Percentiles rank a stretch among this genome's conserved stretches.
phyloP scores from a whole-genome alignment of 1,140 invertebrate species.

The Andrena cerasifolii region DNA sequence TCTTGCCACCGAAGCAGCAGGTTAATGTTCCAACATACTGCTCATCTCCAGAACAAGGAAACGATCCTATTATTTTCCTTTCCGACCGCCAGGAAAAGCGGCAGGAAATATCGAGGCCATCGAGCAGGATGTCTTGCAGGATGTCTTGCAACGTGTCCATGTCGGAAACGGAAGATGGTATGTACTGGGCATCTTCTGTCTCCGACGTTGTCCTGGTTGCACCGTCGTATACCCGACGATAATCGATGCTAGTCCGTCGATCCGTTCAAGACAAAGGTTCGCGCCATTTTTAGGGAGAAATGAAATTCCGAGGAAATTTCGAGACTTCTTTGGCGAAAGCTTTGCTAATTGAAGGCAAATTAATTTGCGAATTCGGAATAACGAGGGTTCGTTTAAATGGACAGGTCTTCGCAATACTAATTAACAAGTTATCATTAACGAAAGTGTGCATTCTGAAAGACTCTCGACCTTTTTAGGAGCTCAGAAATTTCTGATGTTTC shows the following conservation, averaged over 20 bases:
- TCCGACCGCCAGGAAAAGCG: not conserved
- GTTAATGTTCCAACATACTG: not conserved
- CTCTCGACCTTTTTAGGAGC: too few relatives aligned
- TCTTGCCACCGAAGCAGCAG: not conserved
- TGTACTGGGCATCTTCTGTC: constrained; percentile 31
- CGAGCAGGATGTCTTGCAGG: not conserved
- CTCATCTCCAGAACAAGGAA: not conserved
- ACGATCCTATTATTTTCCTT: constrained; percentile 3
- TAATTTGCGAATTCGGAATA: too few relatives aligned
- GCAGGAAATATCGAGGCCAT: not conserved
- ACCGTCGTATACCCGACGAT: not conserved
- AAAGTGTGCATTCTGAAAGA: too few relatives aligned
- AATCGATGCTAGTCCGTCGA: constrained; percentile 10
- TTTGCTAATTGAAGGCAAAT: too few relatives aligned
- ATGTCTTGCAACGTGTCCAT: not conserved
- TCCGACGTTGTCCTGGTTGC: constrained; percentile 5
- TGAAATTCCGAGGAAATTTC: too few relatives aligned
- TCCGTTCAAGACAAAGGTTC: not conserved
- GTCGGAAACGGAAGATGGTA: constrained; percentile 27
- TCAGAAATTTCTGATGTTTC: too few relatives aligned
- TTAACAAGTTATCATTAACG: too few relatives aligned
- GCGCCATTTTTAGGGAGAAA: not conserved
- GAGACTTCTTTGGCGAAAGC: too few relatives aligned
- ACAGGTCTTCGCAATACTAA: too few relatives aligned
- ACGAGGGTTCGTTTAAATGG: too few relatives aligned